Conservation (phyloP, 2,797 vertebrate species). For the Leptodactylus fallax region DNA sequence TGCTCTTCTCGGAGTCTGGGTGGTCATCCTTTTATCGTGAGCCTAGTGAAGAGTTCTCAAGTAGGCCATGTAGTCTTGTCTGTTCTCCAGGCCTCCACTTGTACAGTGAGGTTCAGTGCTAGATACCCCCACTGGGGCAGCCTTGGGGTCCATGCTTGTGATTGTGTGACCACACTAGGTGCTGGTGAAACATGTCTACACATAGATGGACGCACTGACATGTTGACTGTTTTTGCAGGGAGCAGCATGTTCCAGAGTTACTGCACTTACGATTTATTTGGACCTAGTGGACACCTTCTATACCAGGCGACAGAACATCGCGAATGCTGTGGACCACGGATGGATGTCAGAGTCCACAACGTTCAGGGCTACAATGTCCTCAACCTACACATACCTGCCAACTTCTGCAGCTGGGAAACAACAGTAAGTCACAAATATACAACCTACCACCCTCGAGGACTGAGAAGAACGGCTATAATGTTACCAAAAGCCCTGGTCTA, state of each 20-base stretch:
- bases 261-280: conserved; percentile 83
- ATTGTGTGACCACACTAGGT: no score
- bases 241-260: conserved; percentile 81
- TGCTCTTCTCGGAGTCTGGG: no score
- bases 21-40: no score
- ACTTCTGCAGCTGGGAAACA: conserved; percentile 74
- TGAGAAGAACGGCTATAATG: fast-evolving
- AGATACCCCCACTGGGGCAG: no score
- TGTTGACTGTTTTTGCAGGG: conserved; percentile 66
- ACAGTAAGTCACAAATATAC: neutral
- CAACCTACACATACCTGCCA: conserved; percentile 77
- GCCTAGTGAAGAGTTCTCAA: no score
- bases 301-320: conserved; percentile 82
- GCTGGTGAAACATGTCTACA: no score
- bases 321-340: conserved; percentile 83
- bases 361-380: conserved; percentile 79
- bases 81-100: no score
- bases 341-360: conserved; percentile 84
- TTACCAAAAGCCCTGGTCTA: no score
- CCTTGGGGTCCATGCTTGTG: no score
- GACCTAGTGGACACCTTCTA: conserved; percentile 81
- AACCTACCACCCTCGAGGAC: no score
- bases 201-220: neutral
- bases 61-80: no score
- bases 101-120: no score